These are phyloP conservation scores for Volucella zonaria DNA, from an alignment of 2,888 invertebrate species.

Conservation along the genomic window DNA sequence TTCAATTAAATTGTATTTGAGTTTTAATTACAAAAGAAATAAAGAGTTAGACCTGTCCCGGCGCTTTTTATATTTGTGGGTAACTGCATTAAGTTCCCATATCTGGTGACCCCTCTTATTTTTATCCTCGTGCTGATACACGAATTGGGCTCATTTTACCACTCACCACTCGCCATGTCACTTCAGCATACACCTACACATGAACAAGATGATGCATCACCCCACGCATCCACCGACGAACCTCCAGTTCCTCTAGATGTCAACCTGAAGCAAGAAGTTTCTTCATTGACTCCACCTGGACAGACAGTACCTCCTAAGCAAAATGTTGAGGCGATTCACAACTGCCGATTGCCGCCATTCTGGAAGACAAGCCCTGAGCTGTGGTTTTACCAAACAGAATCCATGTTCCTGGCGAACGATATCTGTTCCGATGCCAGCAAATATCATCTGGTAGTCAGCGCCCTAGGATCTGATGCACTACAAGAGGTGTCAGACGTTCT, in stretches of 20 bases:
- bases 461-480: constrained; percentile 1
- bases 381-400: constrained; percentile 8
- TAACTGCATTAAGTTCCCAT: too few relatives aligned
- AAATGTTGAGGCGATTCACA: constrained; percentile 10
- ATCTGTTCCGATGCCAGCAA: constrained; percentile 4
- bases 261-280: neutral
- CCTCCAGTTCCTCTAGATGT: neutral
- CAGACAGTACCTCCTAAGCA: neutral
- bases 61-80: too few relatives aligned
- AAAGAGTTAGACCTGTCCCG: too few relatives aligned
- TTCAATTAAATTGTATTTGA: too few relatives aligned
- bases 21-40: too few relatives aligned
- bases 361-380: constrained; percentile 4
- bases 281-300: neutral
- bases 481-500: constrained; percentile 10
- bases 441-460: constrained; percentile 9
- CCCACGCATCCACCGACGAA: neutral
- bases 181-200: neutral
- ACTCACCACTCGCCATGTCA: neutral
- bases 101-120: too few relatives aligned
- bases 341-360: constrained; percentile 14
- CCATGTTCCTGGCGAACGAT: neutral
- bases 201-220: neutral
- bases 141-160: too few relatives aligned
- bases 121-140: too few relatives aligned